Conservation (phyloP, 2,888 invertebrate species). For the Acronicta leporina region DNA sequence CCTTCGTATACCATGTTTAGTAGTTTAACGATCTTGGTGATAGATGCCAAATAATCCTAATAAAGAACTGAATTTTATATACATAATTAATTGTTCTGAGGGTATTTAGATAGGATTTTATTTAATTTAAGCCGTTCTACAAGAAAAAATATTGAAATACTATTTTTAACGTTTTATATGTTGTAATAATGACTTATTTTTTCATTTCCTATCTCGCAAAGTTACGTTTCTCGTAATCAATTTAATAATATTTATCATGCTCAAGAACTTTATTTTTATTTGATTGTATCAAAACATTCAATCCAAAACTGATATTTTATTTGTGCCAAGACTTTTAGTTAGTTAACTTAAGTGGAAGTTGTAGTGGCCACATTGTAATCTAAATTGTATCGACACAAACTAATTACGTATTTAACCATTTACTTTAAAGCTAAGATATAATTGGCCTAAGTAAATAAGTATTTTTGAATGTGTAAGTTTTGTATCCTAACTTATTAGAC, state of each 20-base stretch:
- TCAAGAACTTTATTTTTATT: conserved; percentile 69
- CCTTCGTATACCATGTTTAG: conserved; percentile 87
- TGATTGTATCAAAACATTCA: conserved; percentile 62
- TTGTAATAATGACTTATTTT: conserved; percentile 43
- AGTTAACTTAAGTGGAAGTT: conserved; percentile 77
- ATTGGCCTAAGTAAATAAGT: conserved; percentile 86
- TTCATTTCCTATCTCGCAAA: conserved; percentile 38
- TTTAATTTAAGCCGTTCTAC: conserved; percentile 77
- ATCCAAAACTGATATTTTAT: conserved; percentile 75
- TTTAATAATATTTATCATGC: conserved; percentile 65
- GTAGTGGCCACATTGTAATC: conserved; percentile 67
- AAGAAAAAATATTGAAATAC: conserved; percentile 57
- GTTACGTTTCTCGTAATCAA: conserved; percentile 45
- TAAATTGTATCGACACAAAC: conserved; percentile 63
- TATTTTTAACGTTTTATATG: conserved; percentile 69
- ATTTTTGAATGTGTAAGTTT: conserved; percentile 82
- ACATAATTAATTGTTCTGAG: conserved; percentile 88
- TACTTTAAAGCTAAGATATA: conserved; percentile 69
- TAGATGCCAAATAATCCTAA: conserved; percentile 89
- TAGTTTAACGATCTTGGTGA: conserved; percentile 86
- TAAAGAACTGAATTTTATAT: conserved; percentile 89
- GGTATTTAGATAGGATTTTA: conserved; percentile 86
- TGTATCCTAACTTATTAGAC: conserved; percentile 76
- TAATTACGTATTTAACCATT: conserved; percentile 70
- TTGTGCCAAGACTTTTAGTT: conserved; percentile 87